Evolutionary conservation across 1,140 invertebrate genomes (phyloP), one percentile per base, ranked within the genome.

Genomic region (Anoplolepis gracilipes): DNA sequence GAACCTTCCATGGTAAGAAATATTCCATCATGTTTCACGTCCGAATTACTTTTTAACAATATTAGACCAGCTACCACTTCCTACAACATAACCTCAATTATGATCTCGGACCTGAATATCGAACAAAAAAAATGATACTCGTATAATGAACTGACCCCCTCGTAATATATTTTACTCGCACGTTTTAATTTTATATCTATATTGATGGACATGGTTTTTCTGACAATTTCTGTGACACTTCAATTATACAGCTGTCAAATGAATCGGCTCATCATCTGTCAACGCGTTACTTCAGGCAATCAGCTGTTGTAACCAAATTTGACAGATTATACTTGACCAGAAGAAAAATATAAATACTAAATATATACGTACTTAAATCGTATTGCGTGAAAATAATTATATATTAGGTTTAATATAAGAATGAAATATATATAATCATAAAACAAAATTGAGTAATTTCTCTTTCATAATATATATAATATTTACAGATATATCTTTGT

Each of bases 21-120:
- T 65, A 99, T 97, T 1, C 99, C 99, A 95, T 99, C 98, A 92
- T 99, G 99, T 91, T 98, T 97, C 0, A 98, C 93, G 88, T 99
- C 98, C 7, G 96, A 96, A 88, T 96, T 96, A 65, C 97, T 97
- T 84, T 97, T 96, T 87, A 99, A 96, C 39, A 97, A 95, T 70
- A 99, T 96, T 46, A 98, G 96, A 33, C 99, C 99, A 49, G 96
- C 96, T 46, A 99, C 96, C 46, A 95, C 96, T 92, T 98, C 98
- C 98, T 98, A 90, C 64, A 95, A 94, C 64, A 92, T 91, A 92
- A 90, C 81, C 85, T 87, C 42, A 69, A 75, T n/a, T 33, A 33
- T 33, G 5, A 36, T 33, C 25, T 33, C 33, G 33, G 39, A 30
- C 5, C 13, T 55, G 1, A 76, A 49, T 78, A 70, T 59, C 8